These are phyloP conservation scores for Megaleporinus macrocephalus DNA, from an alignment of 2,113 vertebrate species.

Conservation along the genomic window DNA sequence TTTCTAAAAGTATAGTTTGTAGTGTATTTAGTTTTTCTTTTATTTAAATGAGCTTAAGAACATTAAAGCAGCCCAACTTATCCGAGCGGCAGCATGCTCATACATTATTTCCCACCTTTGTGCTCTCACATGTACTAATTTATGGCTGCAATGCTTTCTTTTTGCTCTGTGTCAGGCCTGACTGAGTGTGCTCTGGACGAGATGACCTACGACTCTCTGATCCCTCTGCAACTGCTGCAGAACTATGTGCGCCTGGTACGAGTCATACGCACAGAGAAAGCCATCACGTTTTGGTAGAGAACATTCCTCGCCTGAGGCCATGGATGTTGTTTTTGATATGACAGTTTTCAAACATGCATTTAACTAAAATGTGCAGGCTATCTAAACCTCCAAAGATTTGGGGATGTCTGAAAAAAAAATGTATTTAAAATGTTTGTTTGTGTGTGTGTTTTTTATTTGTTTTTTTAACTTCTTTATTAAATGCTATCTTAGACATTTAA, in stretches of 20 bases:
- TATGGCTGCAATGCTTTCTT: conserved; percentile 10
- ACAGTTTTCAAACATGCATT: too few relatives aligned
- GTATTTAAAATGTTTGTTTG: too few relatives aligned
- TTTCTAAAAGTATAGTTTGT: too few relatives aligned
- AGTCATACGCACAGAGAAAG: conserved; percentile 31
- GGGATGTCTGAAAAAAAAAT: too few relatives aligned
- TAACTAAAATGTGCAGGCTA: too few relatives aligned
- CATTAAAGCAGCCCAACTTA: conserved; percentile 2
- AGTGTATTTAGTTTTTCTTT: background rate
- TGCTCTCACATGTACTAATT: conserved; percentile 18
- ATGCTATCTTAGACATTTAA: too few relatives aligned
- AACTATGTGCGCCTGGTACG: conserved; percentile 94
- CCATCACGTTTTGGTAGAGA: background rate
- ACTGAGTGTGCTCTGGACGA: conserved; percentile 89
- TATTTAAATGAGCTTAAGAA: conserved; percentile 26
- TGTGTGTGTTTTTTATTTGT: too few relatives aligned
- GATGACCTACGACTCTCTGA: conserved; percentile 86
- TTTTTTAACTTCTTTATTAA: too few relatives aligned
- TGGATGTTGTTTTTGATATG: background rate
- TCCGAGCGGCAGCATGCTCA: background rate
- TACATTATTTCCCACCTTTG: background rate
- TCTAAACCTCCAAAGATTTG: too few relatives aligned
- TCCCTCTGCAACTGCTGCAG: conserved; percentile 89
- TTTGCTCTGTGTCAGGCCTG: conserved; percentile 78
- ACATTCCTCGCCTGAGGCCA: background rate